Percentiles rank a stretch among this genome's conserved stretches.
phyloP scores from a whole-genome alignment of 92 coral and sea anemone species.

The Diadumene lineata region DNA sequence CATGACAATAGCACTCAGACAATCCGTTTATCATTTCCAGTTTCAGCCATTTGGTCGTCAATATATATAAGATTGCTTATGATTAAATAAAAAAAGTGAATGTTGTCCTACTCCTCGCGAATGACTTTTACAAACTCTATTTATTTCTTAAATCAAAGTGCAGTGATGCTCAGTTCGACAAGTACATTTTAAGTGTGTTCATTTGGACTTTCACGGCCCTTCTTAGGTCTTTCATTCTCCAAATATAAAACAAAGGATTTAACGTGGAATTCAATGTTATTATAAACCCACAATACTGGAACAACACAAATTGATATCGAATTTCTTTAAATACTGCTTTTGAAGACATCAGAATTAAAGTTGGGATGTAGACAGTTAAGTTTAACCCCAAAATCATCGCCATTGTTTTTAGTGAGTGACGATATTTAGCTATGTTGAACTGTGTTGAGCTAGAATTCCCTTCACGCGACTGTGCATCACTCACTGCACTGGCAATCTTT shows the following conservation, averaged over 20 bases:
- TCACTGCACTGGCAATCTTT: constrained; percentile 5
- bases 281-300: constrained; percentile 10
- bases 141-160: not conserved
- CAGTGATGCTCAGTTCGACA: not conserved
- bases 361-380: constrained; percentile 7
- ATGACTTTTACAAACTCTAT: not conserved
- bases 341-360: not conserved
- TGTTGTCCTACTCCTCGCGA: no score
- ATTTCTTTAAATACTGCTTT: not conserved
- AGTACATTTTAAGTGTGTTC: not conserved
- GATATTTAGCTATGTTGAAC: constrained; percentile 6
- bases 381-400: constrained; percentile 3
- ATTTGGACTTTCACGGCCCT: not conserved
- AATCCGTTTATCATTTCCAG: no score
- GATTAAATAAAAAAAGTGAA: no score
- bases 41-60: no score
- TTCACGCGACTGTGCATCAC: not conserved
- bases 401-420: constrained; percentile 2
- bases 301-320: not conserved
- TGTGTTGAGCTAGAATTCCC: not conserved
- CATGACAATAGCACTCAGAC: no score
- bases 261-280: constrained; percentile 7
- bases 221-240: constrained; percentile 21
- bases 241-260: constrained; percentile 14
- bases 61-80: no score